Percentiles rank a stretch among this genome's conserved stretches.
Evolutionary conservation across 2,888 invertebrate genomes (phyloP).

Genomic region (Nipponacmea schrenckii): DNA sequence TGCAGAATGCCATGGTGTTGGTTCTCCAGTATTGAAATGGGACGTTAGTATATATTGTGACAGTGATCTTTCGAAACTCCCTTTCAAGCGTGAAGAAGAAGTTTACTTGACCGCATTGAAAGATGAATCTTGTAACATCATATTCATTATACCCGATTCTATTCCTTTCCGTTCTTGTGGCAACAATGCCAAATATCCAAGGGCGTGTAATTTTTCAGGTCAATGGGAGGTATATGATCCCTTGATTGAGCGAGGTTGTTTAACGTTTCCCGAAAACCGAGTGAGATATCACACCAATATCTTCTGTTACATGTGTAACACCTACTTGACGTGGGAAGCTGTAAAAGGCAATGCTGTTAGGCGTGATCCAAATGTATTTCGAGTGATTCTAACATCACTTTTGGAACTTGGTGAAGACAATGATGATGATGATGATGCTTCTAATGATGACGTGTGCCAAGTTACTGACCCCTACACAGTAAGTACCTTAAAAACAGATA

Average conservation of each 20-base stretch:
- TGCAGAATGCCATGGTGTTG: constrained; percentile 19
- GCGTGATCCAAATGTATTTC: not conserved
- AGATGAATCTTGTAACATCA: not conserved
- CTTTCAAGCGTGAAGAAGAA: not conserved
- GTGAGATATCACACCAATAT: not conserved
- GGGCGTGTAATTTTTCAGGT: not conserved
- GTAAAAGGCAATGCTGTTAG: not conserved
- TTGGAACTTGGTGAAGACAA: not conserved
- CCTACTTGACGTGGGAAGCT: not conserved
- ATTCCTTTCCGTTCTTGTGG: not conserved
- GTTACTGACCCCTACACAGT: not conserved
- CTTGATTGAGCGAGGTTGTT: not conserved
- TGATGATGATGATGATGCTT: no score
- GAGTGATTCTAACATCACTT: not conserved
- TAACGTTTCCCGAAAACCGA: not conserved
- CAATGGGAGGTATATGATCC: not conserved
- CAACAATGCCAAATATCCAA: not conserved
- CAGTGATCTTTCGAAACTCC: not conserved
- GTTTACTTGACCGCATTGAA: not conserved
- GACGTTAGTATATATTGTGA: not conserved
- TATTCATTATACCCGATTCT: not conserved
- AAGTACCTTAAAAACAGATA: not conserved
- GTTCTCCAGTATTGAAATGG: not conserved
- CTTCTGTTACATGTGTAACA: not conserved
- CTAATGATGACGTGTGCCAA: no score